Conservation (phyloP, 1,140 invertebrate genomes). For the Maniola jurtina region DNA sequence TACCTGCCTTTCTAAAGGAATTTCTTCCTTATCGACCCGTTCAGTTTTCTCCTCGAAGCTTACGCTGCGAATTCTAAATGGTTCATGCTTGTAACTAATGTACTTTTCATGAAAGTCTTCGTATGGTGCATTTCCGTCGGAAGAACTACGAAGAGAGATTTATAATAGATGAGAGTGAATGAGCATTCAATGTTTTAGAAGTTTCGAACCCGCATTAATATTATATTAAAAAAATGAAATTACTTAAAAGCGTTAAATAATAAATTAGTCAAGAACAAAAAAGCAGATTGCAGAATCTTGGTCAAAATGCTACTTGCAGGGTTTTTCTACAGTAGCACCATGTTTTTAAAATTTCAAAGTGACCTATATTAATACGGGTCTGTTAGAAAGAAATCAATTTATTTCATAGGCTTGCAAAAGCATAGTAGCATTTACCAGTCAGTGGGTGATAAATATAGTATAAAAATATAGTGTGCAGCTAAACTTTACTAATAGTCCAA, state of each 20-base stretch:
- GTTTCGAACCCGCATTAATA: constrained; percentile 20
- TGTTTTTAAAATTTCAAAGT: neutral
- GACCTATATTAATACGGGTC: neutral
- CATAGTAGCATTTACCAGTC: constrained; percentile 21
- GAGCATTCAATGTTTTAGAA: constrained; percentile 39
- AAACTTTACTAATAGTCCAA: neutral
- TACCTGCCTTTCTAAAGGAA: constrained; percentile 59
- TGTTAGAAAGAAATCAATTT: neutral
- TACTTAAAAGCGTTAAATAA: neutral
- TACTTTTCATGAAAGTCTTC: constrained; percentile 90
- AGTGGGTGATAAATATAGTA: constrained; percentile 19
- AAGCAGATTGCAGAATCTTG: too few species aligned
- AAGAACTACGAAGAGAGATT: constrained; percentile 76
- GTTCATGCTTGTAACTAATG: constrained; percentile 83
- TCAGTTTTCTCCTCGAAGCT: constrained; percentile 81
- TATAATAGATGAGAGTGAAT: constrained; percentile 58
- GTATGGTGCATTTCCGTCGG: constrained; percentile 76
- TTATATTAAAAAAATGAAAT: neutral
- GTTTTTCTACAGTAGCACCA: too few species aligned
- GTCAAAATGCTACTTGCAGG: too few species aligned
- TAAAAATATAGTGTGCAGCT: constrained; percentile 19
- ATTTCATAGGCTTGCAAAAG: constrained; percentile 14
- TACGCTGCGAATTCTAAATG: constrained; percentile 85
- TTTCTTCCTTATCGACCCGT: constrained; percentile 55
- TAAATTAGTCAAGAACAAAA: neutral